Conservation (phyloP, 2,888 invertebrate genomes). For the Dolichopus griseipennis region DNA sequence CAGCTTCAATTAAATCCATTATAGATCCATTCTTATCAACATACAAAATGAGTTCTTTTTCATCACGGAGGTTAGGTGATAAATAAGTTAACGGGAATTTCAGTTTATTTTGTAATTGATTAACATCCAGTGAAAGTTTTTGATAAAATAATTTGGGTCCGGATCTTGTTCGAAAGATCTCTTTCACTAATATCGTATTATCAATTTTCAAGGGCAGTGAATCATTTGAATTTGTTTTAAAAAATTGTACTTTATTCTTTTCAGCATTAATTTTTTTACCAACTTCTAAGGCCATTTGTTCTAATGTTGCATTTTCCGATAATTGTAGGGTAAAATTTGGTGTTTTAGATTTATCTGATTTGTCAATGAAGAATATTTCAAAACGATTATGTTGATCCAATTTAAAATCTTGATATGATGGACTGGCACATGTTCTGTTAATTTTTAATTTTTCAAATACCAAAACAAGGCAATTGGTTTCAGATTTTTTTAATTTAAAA, state of each 20-base stretch:
- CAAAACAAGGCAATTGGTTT: slow-evolving; percentile 66
- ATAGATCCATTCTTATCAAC: slow-evolving; percentile 93
- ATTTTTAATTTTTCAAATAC: slow-evolving; percentile 89
- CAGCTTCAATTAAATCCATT: slow-evolving; percentile 83
- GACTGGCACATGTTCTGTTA: slow-evolving; percentile 70
- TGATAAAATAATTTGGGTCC: slow-evolving; percentile 94
- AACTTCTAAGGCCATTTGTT: slow-evolving; percentile 88
- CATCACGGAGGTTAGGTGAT: slow-evolving; percentile 83
- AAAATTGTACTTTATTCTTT: slow-evolving; percentile 91
- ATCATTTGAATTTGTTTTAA: slow-evolving; percentile 35
- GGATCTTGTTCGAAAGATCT: slow-evolving; percentile 81
- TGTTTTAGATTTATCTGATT: slow-evolving; percentile 69
- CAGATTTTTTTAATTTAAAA: neutral
- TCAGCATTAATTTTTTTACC: slow-evolving; percentile 86
- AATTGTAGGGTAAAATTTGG: slow-evolving; percentile 75
- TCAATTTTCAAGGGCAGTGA: neutral
- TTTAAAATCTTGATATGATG: slow-evolving; percentile 90
- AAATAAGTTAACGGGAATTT: slow-evolving; percentile 84
- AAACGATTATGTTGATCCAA: slow-evolving; percentile 77
- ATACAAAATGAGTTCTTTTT: slow-evolving; percentile 91
- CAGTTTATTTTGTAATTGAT: slow-evolving; percentile 94
- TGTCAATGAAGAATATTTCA: slow-evolving; percentile 94
- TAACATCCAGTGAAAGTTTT: slow-evolving; percentile 90
- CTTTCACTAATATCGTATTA: slow-evolving; percentile 37
- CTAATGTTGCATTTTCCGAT: slow-evolving; percentile 88